Percentiles rank a stretch among this genome's conserved stretches.
Evolutionary conservation across 2,888 invertebrate species (phyloP).

Genomic region (Hydriomena furcata): DNA sequence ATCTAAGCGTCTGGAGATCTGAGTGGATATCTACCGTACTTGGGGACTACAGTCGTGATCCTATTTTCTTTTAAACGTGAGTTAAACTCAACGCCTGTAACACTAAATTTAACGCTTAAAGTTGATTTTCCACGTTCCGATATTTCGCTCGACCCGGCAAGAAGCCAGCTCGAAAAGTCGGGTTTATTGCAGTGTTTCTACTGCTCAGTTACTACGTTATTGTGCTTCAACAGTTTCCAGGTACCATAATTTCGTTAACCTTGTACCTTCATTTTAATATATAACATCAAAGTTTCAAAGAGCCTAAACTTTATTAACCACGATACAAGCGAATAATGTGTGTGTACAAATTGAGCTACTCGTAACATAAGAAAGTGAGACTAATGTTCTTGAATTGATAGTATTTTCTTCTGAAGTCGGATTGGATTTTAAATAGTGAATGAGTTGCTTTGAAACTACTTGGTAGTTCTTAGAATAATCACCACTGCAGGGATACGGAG

Average conservation of each 20-base stretch:
- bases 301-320: constrained; percentile 19
- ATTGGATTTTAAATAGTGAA: constrained; percentile 6
- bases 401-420: constrained; percentile 6
- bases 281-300: constrained; percentile 41
- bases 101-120: too few relatives aligned
- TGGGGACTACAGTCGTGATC: too few relatives aligned
- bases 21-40: too few relatives aligned
- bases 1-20: too few relatives aligned
- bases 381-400: constrained; percentile 13
- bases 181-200: too few relatives aligned
- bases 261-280: constrained; percentile 41
- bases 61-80: too few relatives aligned
- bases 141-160: too few relatives aligned
- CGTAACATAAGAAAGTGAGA: constrained; percentile 3
- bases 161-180: too few relatives aligned
- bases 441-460: not conserved
- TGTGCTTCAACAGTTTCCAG: constrained; percentile 41
- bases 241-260: constrained; percentile 47
- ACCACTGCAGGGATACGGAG: not conserved
- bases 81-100: too few relatives aligned
- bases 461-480: not conserved
- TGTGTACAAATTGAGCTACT: constrained; percentile 7
- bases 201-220: too few relatives aligned
- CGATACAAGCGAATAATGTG: too few relatives aligned
- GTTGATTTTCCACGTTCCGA: too few relatives aligned